phyloP scores from a whole-genome alignment of 2,888 invertebrate genomes.

The Dryomyza anilis region DNA sequence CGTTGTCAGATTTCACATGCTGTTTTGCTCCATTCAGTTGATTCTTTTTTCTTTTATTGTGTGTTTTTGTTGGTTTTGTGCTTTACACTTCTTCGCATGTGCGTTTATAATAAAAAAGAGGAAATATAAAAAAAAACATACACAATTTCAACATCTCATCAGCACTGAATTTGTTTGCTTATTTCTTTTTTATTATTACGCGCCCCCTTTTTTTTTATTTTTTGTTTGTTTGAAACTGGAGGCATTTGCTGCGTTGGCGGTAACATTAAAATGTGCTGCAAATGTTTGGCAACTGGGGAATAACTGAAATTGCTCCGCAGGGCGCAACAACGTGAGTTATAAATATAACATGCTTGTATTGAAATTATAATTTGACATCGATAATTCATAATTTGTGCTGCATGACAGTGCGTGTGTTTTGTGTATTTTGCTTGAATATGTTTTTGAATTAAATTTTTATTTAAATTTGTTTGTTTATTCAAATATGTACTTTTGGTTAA shows the following conservation, averaged over 20 bases:
- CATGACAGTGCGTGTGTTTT: no score
- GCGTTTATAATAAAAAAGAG: no score
- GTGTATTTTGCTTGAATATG: no score
- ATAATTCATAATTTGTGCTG: neutral
- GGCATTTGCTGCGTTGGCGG: neutral
- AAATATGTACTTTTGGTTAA: no score
- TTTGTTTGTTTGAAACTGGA: neutral
- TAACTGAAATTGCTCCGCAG: neutral
- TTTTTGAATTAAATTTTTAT: no score
- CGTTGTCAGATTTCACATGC: neutral
- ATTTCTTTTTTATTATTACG: neutral
- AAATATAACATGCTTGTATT: no score
- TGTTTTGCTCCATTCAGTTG: neutral
- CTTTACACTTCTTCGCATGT: neutral
- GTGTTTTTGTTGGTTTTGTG: neutral
- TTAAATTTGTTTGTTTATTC: no score
- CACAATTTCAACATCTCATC: constrained; percentile 10
- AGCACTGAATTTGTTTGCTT: neutral
- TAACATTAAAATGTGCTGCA: neutral
- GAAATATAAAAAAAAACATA: neutral
- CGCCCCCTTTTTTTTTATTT: neutral
- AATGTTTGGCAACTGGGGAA: neutral
- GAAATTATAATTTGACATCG: neutral
- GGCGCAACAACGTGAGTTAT: neutral
- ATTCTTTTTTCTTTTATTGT: neutral